These are phyloP conservation scores for Rosalia funebris DNA, from an alignment of 2,888 invertebrate genomes.

Conservation along the genomic window DNA sequence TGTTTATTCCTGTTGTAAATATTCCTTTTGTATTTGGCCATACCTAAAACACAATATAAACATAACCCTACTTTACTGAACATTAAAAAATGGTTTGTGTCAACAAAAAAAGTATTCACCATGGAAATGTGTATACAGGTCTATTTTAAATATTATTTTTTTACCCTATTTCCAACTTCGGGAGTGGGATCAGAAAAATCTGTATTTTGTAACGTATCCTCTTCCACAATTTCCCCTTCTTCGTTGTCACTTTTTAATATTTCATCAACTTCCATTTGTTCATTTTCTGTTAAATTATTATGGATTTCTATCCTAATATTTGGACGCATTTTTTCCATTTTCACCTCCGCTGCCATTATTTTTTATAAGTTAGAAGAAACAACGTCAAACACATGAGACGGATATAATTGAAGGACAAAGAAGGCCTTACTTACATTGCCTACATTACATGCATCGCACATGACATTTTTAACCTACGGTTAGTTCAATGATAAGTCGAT, in stretches of 20 bases:
- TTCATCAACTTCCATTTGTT: conserved; percentile 66
- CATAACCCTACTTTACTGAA: conserved; percentile 5
- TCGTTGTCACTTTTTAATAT: conserved; percentile 52
- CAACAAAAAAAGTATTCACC: conserved; percentile 6
- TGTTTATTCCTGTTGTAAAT: conserved; percentile 66
- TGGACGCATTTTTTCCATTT: conserved; percentile 53
- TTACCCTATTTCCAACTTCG: conserved; percentile 12
- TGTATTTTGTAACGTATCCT: conserved; percentile 35
- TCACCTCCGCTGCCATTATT: conserved; percentile 20
- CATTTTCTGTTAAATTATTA: conserved; percentile 56
- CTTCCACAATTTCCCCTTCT: conserved; percentile 62
- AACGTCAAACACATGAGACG: not conserved
- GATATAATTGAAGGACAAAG: too few relatives aligned
- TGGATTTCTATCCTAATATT: conserved; percentile 65
- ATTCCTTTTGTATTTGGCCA: conserved; percentile 59
- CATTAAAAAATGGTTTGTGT: too few relatives aligned
- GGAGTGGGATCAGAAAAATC: conserved; percentile 15
- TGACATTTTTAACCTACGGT: too few relatives aligned
- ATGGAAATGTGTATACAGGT: too few relatives aligned
- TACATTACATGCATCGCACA: too few relatives aligned
- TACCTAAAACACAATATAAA: conserved; percentile 39
- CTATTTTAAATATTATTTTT: not conserved
- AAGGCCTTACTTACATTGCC: too few relatives aligned
- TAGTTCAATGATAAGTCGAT: too few relatives aligned
- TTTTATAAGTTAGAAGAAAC: not conserved